A percentile compares a stretch with the other conserved stretches of the same genome.
Evolutionary conservation across 2,888 invertebrate species (phyloP).

Genomic region (Himalopsyche japonica): DNA sequence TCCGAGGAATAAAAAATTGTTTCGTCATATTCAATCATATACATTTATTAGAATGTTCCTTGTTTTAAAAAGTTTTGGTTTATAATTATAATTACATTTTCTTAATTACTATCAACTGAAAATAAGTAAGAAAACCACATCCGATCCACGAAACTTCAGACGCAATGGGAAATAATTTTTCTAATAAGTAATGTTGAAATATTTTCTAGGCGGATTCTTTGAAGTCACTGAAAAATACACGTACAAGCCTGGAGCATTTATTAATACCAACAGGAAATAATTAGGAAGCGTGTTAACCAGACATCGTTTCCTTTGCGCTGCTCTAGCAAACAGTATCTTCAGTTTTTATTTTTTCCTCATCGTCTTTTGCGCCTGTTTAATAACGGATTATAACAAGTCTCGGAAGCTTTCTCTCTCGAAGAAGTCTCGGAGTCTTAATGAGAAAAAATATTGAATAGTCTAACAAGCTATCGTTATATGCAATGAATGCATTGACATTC

Average conservation of each 20-base stretch:
- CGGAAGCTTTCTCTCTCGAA: no score
- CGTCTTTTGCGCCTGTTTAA: not conserved
- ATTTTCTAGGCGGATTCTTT: not conserved
- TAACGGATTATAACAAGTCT: not conserved
- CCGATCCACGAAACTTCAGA: not conserved
- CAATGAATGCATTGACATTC: no score
- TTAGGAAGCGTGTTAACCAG: conserved; percentile 24
- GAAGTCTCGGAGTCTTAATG: not conserved
- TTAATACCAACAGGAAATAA: conserved; percentile 27
- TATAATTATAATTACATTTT: no score
- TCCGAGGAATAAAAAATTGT: no score
- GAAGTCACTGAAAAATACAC: conserved; percentile 16
- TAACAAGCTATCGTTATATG: not conserved
- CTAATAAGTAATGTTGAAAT: not conserved
- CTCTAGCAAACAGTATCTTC: not conserved
- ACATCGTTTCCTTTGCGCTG: conserved; percentile 11
- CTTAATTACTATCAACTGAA: no score
- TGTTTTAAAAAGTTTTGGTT: no score
- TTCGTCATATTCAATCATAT: no score
- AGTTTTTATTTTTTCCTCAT: not conserved
- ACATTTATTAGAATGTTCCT: no score
- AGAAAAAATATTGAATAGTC: not conserved
- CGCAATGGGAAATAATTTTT: not conserved
- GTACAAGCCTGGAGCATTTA: conserved; percentile 8
- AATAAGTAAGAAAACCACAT: no score